Conservation (phyloP, 2,797 vertebrate genomes). For the Vespertilio murinus region DNA sequence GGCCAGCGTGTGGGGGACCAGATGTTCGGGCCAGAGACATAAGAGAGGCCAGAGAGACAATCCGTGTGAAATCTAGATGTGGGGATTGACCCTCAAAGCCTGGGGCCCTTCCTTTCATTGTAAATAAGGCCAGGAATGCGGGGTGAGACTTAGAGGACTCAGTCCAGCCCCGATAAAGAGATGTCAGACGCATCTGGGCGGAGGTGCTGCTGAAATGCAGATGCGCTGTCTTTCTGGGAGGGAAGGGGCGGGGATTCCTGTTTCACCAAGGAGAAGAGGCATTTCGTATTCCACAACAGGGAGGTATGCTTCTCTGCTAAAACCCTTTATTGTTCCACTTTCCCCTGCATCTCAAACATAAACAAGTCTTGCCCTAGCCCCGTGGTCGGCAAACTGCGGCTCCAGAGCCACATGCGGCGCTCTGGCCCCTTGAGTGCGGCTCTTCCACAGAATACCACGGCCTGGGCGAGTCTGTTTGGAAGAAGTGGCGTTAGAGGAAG, state of each 20-base stretch:
- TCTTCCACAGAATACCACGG: no score
- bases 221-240: not conserved
- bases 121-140: constrained; percentile 58
- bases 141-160: constrained; percentile 26
- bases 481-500: no score
- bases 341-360: not conserved
- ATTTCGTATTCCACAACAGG: not conserved
- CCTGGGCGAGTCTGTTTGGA: no score
- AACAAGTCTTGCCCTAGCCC: not conserved
- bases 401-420: no score
- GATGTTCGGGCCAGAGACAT: not conserved
- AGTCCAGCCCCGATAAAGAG: not conserved
- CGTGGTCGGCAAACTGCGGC: no score
- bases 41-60: not conserved
- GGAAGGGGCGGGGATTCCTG: not conserved
- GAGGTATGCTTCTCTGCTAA: not conserved
- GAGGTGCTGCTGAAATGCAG: not conserved
- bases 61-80: not conserved
- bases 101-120: not conserved
- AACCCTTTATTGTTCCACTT: not conserved
- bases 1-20: constrained; percentile 68
- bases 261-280: not conserved
- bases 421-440: no score
- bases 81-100: not conserved
- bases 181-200: not conserved